Conservation (phyloP, 2,797 vertebrate genomes). For the Onychomys arenicola region DNA sequence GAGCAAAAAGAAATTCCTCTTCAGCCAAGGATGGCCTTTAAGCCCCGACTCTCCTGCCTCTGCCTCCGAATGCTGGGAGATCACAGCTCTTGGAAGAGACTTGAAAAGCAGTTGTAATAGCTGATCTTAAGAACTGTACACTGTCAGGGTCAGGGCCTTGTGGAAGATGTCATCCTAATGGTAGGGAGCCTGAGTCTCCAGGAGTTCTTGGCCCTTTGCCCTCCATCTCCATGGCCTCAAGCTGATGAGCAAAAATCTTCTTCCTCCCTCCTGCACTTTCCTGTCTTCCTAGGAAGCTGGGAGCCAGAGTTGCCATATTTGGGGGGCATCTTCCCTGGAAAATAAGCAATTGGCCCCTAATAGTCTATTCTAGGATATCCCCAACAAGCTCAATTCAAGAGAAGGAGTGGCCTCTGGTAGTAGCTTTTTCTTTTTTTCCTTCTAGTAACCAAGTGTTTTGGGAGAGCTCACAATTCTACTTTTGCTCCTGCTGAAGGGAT, state of each 20-base stretch:
- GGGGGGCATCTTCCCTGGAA: background rate
- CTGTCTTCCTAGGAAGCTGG: background rate
- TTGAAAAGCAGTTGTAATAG: background rate
- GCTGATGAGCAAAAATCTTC: background rate
- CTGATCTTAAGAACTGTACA: background rate
- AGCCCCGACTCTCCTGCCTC: background rate
- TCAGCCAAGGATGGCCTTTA: background rate
- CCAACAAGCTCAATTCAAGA: accelerated
- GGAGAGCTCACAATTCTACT: background rate
- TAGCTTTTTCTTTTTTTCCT: background rate
- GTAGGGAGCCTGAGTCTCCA: background rate
- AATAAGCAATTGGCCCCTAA: background rate
- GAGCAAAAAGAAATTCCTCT: background rate
- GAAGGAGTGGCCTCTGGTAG: background rate
- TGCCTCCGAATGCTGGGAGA: background rate
- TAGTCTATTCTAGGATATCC: background rate
- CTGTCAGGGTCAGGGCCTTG: background rate
- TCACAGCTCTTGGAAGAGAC: background rate
- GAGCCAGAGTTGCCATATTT: background rate
- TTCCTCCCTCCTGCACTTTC: background rate
- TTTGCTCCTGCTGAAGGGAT: background rate
- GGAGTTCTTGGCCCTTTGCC: background rate
- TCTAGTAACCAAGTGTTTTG: background rate
- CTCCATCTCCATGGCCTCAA: background rate
- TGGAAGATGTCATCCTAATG: background rate